These are phyloP conservation scores for Pogonocichla stellata DNA, from an alignment of 2,113 vertebrate genomes.

Conservation along the genomic window DNA sequence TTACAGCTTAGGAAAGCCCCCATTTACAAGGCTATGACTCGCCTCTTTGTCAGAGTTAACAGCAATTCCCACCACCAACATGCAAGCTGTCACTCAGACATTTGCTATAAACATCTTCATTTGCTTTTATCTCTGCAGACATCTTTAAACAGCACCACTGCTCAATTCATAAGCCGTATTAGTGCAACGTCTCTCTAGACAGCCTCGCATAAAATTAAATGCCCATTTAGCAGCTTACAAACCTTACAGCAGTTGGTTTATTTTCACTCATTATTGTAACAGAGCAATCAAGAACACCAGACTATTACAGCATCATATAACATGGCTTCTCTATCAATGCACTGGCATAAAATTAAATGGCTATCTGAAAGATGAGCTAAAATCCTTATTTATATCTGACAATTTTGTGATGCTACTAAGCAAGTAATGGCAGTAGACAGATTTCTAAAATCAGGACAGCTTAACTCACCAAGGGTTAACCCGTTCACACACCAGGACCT, in stretches of 20 bases:
- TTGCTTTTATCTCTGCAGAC: constrained; percentile 29
- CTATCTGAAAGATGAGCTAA: neutral
- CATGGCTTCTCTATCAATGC: neutral
- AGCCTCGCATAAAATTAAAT: neutral
- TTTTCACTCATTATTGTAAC: neutral
- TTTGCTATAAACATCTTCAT: constrained; percentile 53
- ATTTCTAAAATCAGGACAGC: neutral
- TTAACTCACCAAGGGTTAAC: constrained; percentile 29
- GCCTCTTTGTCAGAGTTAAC: neutral
- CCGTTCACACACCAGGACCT: neutral
- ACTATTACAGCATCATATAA: neutral
- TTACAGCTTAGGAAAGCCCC: neutral
- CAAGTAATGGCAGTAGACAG: neutral
- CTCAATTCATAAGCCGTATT: constrained; percentile 27
- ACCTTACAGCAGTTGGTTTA: constrained; percentile 1
- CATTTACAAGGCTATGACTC: neutral
- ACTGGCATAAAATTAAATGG: neutral
- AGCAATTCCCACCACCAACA: neutral
- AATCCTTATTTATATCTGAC: neutral
- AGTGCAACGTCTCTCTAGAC: neutral
- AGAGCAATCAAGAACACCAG: neutral
- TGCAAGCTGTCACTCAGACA: constrained; percentile 33
- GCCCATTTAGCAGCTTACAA: constrained; percentile 7
- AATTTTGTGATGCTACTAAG: neutral
- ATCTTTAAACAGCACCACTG: constrained; percentile 47